phyloP scores from a whole-genome alignment of 35 echinoderm and acorn worm genomes.

The Apostichopus japonicus region DNA sequence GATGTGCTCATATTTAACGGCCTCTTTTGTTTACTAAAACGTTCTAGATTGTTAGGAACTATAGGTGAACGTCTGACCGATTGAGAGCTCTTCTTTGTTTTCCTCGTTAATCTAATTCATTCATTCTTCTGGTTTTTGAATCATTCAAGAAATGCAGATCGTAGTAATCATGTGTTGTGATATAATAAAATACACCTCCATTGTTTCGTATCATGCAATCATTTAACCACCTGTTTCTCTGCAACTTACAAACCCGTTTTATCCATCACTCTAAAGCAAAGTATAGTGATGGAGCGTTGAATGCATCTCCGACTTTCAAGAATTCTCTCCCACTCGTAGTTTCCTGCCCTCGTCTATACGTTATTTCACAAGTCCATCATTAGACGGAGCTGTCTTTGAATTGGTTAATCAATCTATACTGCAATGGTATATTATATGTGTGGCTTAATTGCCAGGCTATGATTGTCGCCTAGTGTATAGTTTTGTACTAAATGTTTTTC shows the following conservation, averaged over 20 bases:
- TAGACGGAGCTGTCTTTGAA: background rate
- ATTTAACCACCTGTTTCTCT: background rate
- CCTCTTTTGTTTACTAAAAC: too few species aligned
- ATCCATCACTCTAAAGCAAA: background rate
- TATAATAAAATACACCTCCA: too few species aligned
- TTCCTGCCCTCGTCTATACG: background rate
- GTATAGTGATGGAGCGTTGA: background rate
- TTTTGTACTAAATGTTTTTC: background rate
- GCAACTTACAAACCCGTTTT: background rate
- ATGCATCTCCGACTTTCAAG: background rate
- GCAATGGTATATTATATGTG: background rate
- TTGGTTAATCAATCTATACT: background rate
- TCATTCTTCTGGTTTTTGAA: too few species aligned
- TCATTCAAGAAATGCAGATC: too few species aligned
- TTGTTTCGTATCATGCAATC: background rate
- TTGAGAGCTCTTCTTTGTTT: too few species aligned
- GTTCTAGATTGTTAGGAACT: too few species aligned
- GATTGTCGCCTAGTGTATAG: background rate
- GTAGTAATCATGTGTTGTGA: too few species aligned
- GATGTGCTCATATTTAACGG: too few species aligned
- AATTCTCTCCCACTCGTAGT: background rate
- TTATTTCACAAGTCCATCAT: background rate
- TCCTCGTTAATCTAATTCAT: too few species aligned
- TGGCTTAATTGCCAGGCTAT: background rate
- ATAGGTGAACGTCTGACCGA: too few species aligned